Evolutionary conservation across 2,888 invertebrate species (phyloP).

Genomic region (Latheticus oryzae): DNA sequence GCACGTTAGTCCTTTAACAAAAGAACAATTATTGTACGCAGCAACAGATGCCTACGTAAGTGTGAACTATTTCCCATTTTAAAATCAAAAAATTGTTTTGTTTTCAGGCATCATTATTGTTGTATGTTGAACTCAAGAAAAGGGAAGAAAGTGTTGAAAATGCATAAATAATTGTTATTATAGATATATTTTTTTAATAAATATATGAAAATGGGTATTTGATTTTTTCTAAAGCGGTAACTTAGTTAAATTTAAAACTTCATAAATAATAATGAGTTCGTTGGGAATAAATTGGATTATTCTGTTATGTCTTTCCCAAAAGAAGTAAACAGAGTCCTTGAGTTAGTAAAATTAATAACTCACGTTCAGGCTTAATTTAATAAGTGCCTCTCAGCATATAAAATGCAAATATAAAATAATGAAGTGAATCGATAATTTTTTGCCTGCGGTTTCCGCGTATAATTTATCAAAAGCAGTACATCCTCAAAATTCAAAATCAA

Average conservation of each 20-base stretch:
- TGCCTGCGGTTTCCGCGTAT: conserved; percentile 31
- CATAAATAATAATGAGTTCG: conserved; percentile 7
- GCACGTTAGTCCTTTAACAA: conserved; percentile 69
- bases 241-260: too few relatives aligned
- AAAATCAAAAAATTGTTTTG: too few relatives aligned
- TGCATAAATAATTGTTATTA: too few relatives aligned
- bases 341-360: conserved; percentile 14
- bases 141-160: conserved; percentile 3
- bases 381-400: conserved; percentile 15
- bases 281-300: conserved; percentile 9
- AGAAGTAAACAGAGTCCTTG: conserved; percentile 18
- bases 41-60: conserved; percentile 76
- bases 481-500: conserved; percentile 27
- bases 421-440: conserved; percentile 34
- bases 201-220: too few relatives aligned
- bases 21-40: conserved; percentile 71
- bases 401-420: conserved; percentile 32
- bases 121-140: conserved; percentile 26
- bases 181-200: too few relatives aligned
- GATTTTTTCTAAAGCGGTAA: too few relatives aligned
- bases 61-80: too few relatives aligned
- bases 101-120: conserved; percentile 31
- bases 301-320: conserved; percentile 13
- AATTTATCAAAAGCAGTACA: conserved; percentile 31
- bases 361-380: conserved; percentile 10